These are phyloP conservation scores for Drosophila carrolli DNA, from an alignment of 1,140 invertebrate species.

Conservation along the genomic window DNA sequence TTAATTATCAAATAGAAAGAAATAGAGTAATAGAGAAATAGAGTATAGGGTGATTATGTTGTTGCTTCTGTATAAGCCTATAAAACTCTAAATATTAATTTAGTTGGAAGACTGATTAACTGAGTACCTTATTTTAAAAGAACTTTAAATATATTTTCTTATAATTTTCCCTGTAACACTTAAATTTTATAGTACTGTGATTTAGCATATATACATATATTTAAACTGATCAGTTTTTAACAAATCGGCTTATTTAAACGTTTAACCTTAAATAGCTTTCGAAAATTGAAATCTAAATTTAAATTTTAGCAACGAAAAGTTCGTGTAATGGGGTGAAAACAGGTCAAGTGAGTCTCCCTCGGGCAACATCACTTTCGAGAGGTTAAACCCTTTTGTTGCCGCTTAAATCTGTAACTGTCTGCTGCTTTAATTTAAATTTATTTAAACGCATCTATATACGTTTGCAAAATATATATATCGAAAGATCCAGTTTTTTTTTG, in stretches of 20 bases:
- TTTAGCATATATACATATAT: not conserved
- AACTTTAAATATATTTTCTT: too few relatives aligned
- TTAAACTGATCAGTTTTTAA: not conserved
- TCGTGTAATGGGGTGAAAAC: constrained; percentile 11
- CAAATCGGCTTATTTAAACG: not conserved
- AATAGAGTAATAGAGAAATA: too few relatives aligned
- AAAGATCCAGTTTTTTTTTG: constrained; percentile 31
- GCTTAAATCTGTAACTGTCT: constrained; percentile 61
- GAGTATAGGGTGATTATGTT: too few relatives aligned
- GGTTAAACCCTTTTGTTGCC: constrained; percentile 40
- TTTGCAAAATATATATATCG: constrained; percentile 1
- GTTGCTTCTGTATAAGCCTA: too few relatives aligned
- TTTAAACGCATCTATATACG: constrained; percentile 26
- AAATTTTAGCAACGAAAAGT: not conserved
- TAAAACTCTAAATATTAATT: too few relatives aligned
- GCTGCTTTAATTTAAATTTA: constrained; percentile 64
- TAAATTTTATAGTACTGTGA: too few relatives aligned
- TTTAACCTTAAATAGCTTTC: constrained; percentile 2
- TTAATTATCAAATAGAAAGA: too few relatives aligned
- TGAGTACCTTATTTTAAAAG: too few relatives aligned
- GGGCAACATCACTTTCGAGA: constrained; percentile 1
- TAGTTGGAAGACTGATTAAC: too few relatives aligned
- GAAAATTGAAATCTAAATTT: constrained; percentile 9
- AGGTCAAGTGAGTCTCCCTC: constrained; percentile 14
- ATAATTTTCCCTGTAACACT: too few relatives aligned